Evolutionary conservation across 2,113 vertebrate genomes (phyloP), one percentile per base, ranked within the genome.

Genomic region (Paramormyrops kingsleyae): DNA sequence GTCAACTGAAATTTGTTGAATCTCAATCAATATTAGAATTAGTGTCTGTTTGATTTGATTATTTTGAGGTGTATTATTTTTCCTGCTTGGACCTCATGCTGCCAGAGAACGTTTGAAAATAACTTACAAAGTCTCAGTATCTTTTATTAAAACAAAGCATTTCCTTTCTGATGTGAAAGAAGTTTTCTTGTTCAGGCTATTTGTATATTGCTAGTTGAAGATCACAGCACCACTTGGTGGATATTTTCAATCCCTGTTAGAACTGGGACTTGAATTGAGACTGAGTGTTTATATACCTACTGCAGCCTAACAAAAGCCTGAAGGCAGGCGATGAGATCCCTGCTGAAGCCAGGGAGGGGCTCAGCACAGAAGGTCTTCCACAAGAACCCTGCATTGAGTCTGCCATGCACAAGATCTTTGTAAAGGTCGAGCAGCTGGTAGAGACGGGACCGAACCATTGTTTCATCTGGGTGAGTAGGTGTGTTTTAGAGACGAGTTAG

Each of bases 391-490:
- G 92, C 31, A 88, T 91, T 35, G 91, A 89, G 87, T 87, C 92
- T 1, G 87, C 88, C 27, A 92, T 93, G 91, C 87, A 89, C 44
- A 91, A 90, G 52, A 84, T 94, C 80, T 95, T 94, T 83, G 87
- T 87, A 52, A 93, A 93, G 27, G 91, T 95, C 13, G 91, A 92
- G 90, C 88, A 74, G 0, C 90, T 94, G 7, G 47, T 89, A n/a
- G 91, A 77, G 3, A 90, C 84, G 0, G 92, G 92, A 91, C 87
- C 91, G 17, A 91, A 83, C 80, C 92, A 83, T 62, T 87, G 91
- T 10, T 86, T 95, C 7, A 91, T 88, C 6, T 89, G 95, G 95
- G 95, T 96, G 31, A 95, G 46, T 31, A 19, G 31, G 24, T 42
- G 42, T 74, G 39, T 8, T 62, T 85, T 31, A 19, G 47, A 31